phyloP scores from a whole-genome alignment of 2,113 vertebrate genomes.

The Corydoras sp. region DNA sequence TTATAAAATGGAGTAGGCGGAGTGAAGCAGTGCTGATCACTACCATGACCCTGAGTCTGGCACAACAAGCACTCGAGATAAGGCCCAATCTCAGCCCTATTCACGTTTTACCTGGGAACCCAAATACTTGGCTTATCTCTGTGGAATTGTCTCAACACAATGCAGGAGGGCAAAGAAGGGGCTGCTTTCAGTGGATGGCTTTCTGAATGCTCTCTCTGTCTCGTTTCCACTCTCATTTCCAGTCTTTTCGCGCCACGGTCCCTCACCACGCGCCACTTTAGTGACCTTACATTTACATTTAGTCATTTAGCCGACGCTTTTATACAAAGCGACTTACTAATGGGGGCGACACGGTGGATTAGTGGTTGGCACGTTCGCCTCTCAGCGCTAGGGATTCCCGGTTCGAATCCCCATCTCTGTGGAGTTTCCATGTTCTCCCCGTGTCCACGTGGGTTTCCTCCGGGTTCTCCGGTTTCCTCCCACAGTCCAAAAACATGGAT shows the following conservation, averaged over 20 bases:
- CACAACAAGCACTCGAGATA: conserved; percentile 46
- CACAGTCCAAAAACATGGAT: no score
- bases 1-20: conserved; percentile 56
- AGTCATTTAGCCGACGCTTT: no score
- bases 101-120: conserved; percentile 57
- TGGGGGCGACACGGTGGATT: no score
- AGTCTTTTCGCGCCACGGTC: conserved; percentile 19
- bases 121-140: conserved; percentile 50
- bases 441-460: no score
- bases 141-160: conserved; percentile 53
- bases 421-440: no score
- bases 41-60: conserved; percentile 41
- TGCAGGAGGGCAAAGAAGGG: conserved; percentile 51
- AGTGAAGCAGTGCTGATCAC: conserved; percentile 44
- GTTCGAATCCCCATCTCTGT: no score
- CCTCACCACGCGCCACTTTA: background rate
- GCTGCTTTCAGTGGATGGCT: conserved; percentile 48
- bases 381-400: no score
- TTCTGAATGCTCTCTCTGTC: conserved; percentile 47
- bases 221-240: conserved; percentile 18
- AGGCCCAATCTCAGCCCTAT: conserved; percentile 46
- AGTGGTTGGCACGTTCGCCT: no score
- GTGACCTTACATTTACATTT: no score
- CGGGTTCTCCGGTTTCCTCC: no score
- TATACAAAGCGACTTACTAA: no score